Evolutionary conservation across 2,888 invertebrate genomes (phyloP).

Genomic region (Camponotus fellah): DNA sequence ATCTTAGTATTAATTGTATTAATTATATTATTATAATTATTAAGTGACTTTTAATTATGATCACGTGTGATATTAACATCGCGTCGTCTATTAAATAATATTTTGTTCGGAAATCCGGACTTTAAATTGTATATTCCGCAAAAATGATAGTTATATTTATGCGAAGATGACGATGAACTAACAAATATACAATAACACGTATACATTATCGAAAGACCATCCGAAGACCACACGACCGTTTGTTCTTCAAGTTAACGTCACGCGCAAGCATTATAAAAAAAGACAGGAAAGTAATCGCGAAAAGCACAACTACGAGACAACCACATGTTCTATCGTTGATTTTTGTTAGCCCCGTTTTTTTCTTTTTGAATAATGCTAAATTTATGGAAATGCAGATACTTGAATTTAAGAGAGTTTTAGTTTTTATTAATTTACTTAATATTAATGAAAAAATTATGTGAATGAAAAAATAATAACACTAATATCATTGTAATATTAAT

Average conservation of each 20-base stretch:
- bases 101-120: neutral
- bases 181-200: neutral
- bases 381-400: constrained; percentile 67
- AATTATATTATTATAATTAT: neutral
- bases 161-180: constrained; percentile 38
- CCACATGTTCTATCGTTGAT: constrained; percentile 69
- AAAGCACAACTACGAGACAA: constrained; percentile 65
- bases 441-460: constrained; percentile 77
- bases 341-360: constrained; percentile 68
- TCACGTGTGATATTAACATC: neutral
- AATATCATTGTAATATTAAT: constrained; percentile 85
- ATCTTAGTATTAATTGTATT: neutral
- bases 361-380: constrained; percentile 36
- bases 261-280: constrained; percentile 30
- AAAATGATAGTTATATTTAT: neutral
- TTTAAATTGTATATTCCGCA: neutral
- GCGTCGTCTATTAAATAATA: neutral
- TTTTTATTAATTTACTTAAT: constrained; percentile 84
- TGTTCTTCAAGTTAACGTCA: constrained; percentile 40
- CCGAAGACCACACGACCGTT: constrained; percentile 23
- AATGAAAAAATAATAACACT: constrained; percentile 83
- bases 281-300: constrained; percentile 34
- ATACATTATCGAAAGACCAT: constrained; percentile 33
- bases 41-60: neutral
- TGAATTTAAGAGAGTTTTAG: constrained; percentile 77